Evolutionary conservation across 2,797 vertebrate species (phyloP), one percentile per base, ranked within the genome.

Genomic region (Siniperca scherzeri): DNA sequence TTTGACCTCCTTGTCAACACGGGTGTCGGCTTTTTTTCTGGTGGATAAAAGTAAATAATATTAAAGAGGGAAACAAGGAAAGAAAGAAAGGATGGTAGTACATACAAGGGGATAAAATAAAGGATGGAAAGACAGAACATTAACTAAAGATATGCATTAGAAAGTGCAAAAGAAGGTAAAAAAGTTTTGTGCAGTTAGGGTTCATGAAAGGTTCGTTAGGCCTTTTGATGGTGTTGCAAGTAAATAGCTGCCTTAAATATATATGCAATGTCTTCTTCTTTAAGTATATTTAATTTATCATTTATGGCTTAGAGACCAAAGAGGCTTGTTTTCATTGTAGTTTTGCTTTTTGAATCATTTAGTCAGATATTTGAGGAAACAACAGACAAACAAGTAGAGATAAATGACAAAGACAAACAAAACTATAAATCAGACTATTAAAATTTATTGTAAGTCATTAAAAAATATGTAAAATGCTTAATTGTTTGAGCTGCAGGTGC

Each of bases 401-500:
- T 10, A 22, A 72, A 66, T 42, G 14, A 46, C 12, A 40, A 40
- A 59, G 66, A 78, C 11, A 55, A 27, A 44, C 25, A 48, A 61
- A 66, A 42, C n/a, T 14, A 22, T 2, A 52, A 52, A 21, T 52
- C 19, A 22, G 48, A 22, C 19, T 7, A 5, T 22, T 25, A 5
- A 27, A 75, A n/a, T 50, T 0, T 1, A 2, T 61, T 2, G 5
- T 3, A 12, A 12, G 6, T 67, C 2, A 16, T 36, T 25, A 7
- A 25, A 60, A 50, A 22, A n/a, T 12, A 17, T 36, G 10, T 46
- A 8, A 57, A 56, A 36, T 1, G 50, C 61, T 59, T 75, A 9
- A n/a, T 9, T 9, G 62, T 53, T 56, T 14, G 46, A 77, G 68
- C 79, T 90, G 91, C 81, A 78, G 87, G 90, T 91, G 84, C 91